Base-by-base conservation (phyloP, 2,888 invertebrate species). In the Drosophila pseudotalamancana region DNA sequence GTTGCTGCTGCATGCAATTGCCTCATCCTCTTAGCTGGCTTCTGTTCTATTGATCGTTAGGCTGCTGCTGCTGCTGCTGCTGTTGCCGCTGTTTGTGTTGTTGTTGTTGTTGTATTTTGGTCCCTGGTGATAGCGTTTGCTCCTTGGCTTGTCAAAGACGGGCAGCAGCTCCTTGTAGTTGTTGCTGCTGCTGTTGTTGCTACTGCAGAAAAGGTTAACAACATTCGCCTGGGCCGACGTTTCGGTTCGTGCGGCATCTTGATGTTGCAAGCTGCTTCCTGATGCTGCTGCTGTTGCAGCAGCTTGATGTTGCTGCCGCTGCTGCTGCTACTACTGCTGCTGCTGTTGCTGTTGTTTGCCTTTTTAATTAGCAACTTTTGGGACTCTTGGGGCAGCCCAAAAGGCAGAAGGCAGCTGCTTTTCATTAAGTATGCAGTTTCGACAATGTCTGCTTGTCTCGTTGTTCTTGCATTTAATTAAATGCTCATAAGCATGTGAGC, bases 401-500 rank as follows among this genome's bases (percentile, higher is more conserved):
- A 81, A 74, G 80, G 76, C 77, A 80, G 77, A 81, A 74, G 80
- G 76, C 77, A 80, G 77, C 81, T 83, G 82, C 62, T 63, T 72
- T 75, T 76, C 84, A 86, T 86, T 83, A 80, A 80, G 80, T 80
- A 80, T 81, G 77, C 81, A 84, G 82, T 69, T 77, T 87, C 56
- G 51, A 61, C 57, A 74, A 65, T 71, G 71, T 57, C 79, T 69
- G 53, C 66, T 82, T 87, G 71, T 57, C 79, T 69, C 55, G 64
- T 82, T 87, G 85, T 85, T 82, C 85, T 85, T 82, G 82, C 83
- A 88, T 84, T 84, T 84, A 88, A 88, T 84, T 87, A 88, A 88
- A 84, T 77, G 80, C 88, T 84, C 84, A 84, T 84, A 88, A 87
- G 84, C 84, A 87, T 85, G 77, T 77, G 70, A 86, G 76, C 64